A percentile compares a stretch with the other conserved stretches of the same genome.
phyloP scores from a whole-genome alignment of 2,113 vertebrate genomes.

The Trichechus manatus region DNA sequence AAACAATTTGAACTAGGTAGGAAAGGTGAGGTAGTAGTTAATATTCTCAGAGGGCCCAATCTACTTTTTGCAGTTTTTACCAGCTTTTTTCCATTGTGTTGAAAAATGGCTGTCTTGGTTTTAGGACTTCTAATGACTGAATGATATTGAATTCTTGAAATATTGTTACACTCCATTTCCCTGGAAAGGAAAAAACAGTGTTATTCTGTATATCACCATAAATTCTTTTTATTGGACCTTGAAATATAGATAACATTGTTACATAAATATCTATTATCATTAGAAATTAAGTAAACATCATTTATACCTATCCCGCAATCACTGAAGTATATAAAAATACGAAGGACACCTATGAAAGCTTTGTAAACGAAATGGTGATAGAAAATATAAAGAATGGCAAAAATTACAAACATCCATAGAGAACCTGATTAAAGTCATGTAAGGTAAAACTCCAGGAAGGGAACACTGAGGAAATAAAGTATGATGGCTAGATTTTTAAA shows the following conservation, averaged over 20 bases:
- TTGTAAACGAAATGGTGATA: slow-evolving; percentile 19
- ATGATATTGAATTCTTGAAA: slow-evolving; percentile 75
- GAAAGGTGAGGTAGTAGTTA: neutral
- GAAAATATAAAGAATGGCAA: slow-evolving; percentile 44
- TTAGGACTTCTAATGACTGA: slow-evolving; percentile 85
- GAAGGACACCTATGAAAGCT: neutral
- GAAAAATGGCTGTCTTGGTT: slow-evolving; percentile 76
- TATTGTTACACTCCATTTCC: slow-evolving; percentile 66
- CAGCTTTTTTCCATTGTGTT: slow-evolving; percentile 74
- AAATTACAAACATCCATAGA: neutral
- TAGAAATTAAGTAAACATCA: slow-evolving; percentile 66
- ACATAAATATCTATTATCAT: slow-evolving; percentile 28
- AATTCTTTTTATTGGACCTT: slow-evolving; percentile 2
- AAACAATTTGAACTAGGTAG: slow-evolving; percentile 47
- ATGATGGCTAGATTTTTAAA: slow-evolving; percentile 25
- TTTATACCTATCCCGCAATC: neutral
- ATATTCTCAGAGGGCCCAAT: slow-evolving; percentile 30
- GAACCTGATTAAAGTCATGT: slow-evolving; percentile 32
- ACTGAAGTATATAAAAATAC: slow-evolving; percentile 48
- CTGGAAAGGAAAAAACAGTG: slow-evolving; percentile 77
- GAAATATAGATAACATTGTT: slow-evolving; percentile 47
- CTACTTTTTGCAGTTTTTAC: slow-evolving; percentile 78
- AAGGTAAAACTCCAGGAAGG: slow-evolving; percentile 35
- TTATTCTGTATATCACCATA: slow-evolving; percentile 41
- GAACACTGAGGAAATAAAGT: neutral